Evolutionary conservation across 1,140 invertebrate species (phyloP).

Genomic region (Brachionus paranguensis): DNA sequence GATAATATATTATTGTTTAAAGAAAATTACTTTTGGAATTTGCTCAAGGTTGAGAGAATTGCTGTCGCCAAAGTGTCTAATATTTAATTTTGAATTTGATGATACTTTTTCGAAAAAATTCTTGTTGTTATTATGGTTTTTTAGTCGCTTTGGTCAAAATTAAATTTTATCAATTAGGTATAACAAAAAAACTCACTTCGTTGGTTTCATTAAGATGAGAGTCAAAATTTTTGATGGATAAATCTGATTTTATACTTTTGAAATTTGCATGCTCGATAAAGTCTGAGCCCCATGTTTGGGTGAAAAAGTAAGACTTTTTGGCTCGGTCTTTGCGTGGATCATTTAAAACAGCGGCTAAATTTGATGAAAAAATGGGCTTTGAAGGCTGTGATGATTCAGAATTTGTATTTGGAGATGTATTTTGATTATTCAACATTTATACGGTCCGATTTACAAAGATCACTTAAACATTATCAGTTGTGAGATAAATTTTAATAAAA

Average conservation of each 20-base stretch:
- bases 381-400: neutral
- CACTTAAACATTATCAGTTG: neutral
- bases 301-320: constrained; percentile 72
- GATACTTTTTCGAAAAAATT: neutral
- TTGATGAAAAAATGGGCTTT: constrained; percentile 58
- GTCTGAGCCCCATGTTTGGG: constrained; percentile 91
- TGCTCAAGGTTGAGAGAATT: constrained; percentile 60
- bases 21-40: constrained; percentile 64
- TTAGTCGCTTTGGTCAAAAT: neutral
- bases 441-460: neutral
- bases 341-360: constrained; percentile 89
- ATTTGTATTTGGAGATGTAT: neutral
- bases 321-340: constrained; percentile 75
- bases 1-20: too few relatives aligned
- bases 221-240: constrained; percentile 58
- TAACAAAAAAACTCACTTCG: neutral
- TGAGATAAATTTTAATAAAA: neutral
- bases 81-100: constrained; percentile 26
- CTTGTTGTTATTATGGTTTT: constrained; percentile 51
- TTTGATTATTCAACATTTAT: neutral
- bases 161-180: neutral
- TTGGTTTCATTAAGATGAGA: constrained; percentile 76
- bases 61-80: constrained; percentile 50
- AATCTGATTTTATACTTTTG: neutral
- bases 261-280: constrained; percentile 66